Evolutionary conservation across 2,888 invertebrate species (phyloP), one percentile per base, ranked within the genome.

Genomic region (Aphidoletes aphidimyza): DNA sequence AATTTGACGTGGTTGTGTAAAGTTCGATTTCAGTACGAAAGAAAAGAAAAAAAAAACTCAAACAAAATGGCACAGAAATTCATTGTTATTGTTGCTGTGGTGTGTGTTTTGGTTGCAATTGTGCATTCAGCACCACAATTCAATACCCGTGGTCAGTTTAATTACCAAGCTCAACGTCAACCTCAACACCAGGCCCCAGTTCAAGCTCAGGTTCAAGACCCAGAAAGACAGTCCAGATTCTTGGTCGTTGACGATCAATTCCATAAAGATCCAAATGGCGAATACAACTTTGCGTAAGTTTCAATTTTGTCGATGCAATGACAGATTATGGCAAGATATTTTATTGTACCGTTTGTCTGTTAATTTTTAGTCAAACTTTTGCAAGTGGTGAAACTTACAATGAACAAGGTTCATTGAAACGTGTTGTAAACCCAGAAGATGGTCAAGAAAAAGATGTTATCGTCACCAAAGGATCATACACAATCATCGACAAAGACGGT

Each of bases 321-420:
- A 34, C 3, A 34, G 14, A 11, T 22, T 19, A 34, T 69, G 69
- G 30, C 22, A 14, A 17, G 36, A 81, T 59, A 9, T 59, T 19
- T 81, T 19, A 19, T 8, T 81, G 14, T 22, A 26, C 22, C 42
- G 39, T 30, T 14, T 42, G 5, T 37, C 19, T 17, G 2, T 45
- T 42, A 22, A 14, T 42, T 26, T 14, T 1, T 8, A 84, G 84
- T 1, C 84, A 84, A 84, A 36, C 37, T 69, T 59, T 59, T 26
- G 39, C 54, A 39, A 69, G 37, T 22, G 59, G 84, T 59, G 59
- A 84, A 84, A 5, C 39, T 2, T 69, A 39, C 39, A 34, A 39
- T n/a, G 84, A 59, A 59, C 69, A 84, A n/a, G 59, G 84, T n/a
- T 37, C 59, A 2, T 69, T 59, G 37, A 84, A 84, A 47, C 17